Base-by-base conservation (phyloP, 2,888 invertebrate species). In the Dioctria linearis region DNA sequence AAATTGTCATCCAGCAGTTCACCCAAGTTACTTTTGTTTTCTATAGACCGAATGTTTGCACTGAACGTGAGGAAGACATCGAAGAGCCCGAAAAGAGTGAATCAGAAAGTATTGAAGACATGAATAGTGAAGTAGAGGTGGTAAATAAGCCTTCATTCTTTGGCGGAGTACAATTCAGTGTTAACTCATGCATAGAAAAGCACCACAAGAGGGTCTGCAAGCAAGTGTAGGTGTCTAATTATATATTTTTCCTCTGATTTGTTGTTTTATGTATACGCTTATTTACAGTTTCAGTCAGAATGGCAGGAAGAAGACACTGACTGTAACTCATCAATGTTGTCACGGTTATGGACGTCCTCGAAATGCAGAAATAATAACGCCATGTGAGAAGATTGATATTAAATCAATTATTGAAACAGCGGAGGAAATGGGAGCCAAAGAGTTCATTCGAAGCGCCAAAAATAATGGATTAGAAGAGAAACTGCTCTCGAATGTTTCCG, bases 241-340 rank as follows among this genome's bases (percentile, higher is more conserved):
- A 61, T 40, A 8, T 25, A 43, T 11, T 42, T 49, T 13, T 80
- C 25, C 43, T 59, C 3, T 40, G 49, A 54, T 6, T 46, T 59
- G 59, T 51, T 51, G 25, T 5, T 59, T 59, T 59, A 5, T n/a
- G n/a, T 59, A 11, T 59, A 5, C 3, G 25, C 4, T 54, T 25
- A 25, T 25, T 61, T 57, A 37, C 84, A 93, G 93, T 84, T 87
- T 90, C 59, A 90, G 90, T 84, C 90, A 91, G 84, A 90, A 91
- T 84, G 92, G 92, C 37, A 90, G 91, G 54, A 91, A 91, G 83
- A 93, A 92, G 87, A 93, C 92, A 3, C 88, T 92, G 83, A 91
- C 90, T 11, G 90, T 93, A 71, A 91, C 91, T 37, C 91, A 93
- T 84, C 92, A 93, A 86, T 94, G 94, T 86, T 94, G 94, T 86